A percentile compares a stretch with the other conserved stretches of the same genome.
Conservation (phyloP, 2,797 vertebrate species). For the Australoheros facetus region DNA sequence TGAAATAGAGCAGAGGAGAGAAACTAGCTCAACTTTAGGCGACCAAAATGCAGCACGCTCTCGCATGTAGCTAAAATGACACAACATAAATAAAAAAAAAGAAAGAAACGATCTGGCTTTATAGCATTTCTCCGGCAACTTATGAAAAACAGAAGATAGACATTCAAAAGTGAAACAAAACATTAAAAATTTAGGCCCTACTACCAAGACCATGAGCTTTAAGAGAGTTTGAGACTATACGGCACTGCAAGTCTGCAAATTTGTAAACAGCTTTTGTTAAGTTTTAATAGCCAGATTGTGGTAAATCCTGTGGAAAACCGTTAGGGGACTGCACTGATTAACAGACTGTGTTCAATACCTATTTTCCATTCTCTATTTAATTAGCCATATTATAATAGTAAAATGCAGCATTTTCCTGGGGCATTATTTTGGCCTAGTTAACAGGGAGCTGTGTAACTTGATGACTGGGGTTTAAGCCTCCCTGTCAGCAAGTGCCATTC, state of each 20-base stretch:
- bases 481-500: slow-evolving; percentile 7
- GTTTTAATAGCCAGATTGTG: not conserved
- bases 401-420: not conserved
- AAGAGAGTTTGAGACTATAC: not conserved
- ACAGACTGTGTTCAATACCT: not conserved
- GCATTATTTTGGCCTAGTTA: not conserved
- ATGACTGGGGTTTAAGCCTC: slow-evolving; percentile 40
- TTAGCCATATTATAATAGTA: not conserved
- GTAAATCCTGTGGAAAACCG: too few relatives aligned
- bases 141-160: not conserved
- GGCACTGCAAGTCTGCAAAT: not conserved
- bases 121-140: not conserved
- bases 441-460: not conserved
- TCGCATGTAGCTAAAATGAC: not conserved
- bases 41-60: not conserved
- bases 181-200: not conserved
- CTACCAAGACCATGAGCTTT: not conserved
- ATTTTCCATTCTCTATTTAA: not conserved
- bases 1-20: not conserved
- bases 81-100: not conserved
- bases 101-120: rapidly evolving
- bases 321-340: too few relatives aligned
- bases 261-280: not conserved
- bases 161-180: not conserved
- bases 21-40: not conserved